Conservation (phyloP, 2,797 vertebrate genomes). For the Acanthopagrus latus region DNA sequence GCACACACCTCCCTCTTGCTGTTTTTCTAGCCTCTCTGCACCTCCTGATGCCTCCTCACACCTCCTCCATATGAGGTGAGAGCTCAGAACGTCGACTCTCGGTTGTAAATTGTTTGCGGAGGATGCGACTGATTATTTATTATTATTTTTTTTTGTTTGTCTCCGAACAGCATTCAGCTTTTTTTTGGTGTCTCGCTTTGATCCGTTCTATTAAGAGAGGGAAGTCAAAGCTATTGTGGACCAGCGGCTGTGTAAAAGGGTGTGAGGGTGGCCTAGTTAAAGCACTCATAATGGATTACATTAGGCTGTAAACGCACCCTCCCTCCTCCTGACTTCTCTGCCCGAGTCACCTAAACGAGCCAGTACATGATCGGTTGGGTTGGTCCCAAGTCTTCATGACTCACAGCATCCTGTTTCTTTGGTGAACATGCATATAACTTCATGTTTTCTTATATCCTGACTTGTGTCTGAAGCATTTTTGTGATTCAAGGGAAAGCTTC, state of each 20-base stretch:
- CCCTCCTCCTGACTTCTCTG: slow-evolving; percentile 26
- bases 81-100: slow-evolving; percentile 59
- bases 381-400: not conserved
- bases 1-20: slow-evolving; percentile 58
- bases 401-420: not conserved
- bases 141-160: not conserved
- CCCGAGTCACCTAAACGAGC: slow-evolving; percentile 24
- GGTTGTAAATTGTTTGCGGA: slow-evolving; percentile 30
- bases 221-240: slow-evolving; percentile 13
- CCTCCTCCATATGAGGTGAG: slow-evolving; percentile 69
- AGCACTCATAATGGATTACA: slow-evolving; percentile 60
- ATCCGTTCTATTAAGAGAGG: slow-evolving; percentile 22
- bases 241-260: slow-evolving; percentile 22
- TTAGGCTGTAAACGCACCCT: slow-evolving; percentile 48
- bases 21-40: slow-evolving; percentile 59
- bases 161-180: not conserved
- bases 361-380: slow-evolving; percentile 20
- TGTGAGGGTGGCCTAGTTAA: slow-evolving; percentile 53
- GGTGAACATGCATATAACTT: not conserved
- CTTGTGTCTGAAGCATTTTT: no score
- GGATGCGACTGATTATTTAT: slow-evolving; percentile 5
- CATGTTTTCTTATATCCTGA: no score
- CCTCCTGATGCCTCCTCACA: slow-evolving; percentile 66
- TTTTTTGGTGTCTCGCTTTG: slow-evolving; percentile 10
- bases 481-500: no score